These are phyloP conservation scores for Drosophila formosana DNA, from an alignment of 2,888 invertebrate species.

Conservation along the genomic window DNA sequence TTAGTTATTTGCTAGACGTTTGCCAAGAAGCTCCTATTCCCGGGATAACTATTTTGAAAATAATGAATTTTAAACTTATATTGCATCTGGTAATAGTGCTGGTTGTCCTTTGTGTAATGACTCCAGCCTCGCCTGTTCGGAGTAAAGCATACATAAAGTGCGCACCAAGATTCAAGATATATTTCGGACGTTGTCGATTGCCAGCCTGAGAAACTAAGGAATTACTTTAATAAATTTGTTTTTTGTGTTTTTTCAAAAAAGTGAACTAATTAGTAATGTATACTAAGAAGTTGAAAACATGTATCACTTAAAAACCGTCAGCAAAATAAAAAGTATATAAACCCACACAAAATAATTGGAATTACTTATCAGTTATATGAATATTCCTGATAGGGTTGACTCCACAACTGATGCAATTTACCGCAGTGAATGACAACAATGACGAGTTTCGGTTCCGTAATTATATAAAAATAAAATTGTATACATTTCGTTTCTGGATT, in stretches of 20 bases:
- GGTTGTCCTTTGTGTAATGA: slow-evolving; percentile 16
- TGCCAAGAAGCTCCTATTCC: slow-evolving; percentile 4
- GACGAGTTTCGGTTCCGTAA: background rate
- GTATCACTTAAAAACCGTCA: no score
- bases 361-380: no score
- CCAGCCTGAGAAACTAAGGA: slow-evolving; percentile 40
- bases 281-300: background rate
- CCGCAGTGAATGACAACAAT: no score
- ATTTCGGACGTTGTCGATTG: slow-evolving; percentile 55
- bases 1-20: slow-evolving; percentile 37
- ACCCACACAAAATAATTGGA: no score
- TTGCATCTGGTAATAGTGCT: slow-evolving; percentile 36
- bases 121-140: slow-evolving; percentile 7
- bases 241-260: slow-evolving; percentile 3
- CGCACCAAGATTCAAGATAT: slow-evolving; percentile 36
- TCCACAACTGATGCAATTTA: no score
- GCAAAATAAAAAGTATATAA: no score
- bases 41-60: slow-evolving; percentile 29
- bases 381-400: no score
- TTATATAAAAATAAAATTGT: background rate
- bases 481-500: slow-evolving; percentile 3
- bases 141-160: slow-evolving; percentile 15
- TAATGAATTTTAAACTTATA: slow-evolving; percentile 13
- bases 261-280: slow-evolving; percentile 1
- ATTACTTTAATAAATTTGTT: slow-evolving; percentile 7